Base-by-base conservation (phyloP, 1,140 invertebrate species). In the Aleiodes sp. region DNA sequence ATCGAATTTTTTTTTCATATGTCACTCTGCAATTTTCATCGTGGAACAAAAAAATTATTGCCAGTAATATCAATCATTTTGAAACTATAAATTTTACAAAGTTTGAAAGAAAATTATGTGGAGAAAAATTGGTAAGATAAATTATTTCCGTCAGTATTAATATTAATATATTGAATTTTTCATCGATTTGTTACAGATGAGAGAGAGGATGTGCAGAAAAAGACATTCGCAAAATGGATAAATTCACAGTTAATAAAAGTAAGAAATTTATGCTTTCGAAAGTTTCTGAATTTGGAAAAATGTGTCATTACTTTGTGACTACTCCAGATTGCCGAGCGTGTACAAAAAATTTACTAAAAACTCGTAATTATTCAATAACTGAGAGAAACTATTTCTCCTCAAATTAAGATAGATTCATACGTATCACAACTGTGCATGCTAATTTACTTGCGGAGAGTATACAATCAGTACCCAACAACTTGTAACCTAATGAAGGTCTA, bases 171-270 rank as follows among this genome's bases (percentile, higher is more conserved):
- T 21, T 60, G 41, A 56, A 24, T 33, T 31, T 62, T 64, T 61
- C n/a, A 24, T 60, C 39, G 46, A 59, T 73, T 70, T 70, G 12
- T 83, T 78, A 16, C 87, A 94, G 93, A 94, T 85, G 93, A 94
- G 87, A 89, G 95, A 78, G 95, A 97, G 84, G 94, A 96, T 83
- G 94, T 97, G 68, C 96, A 97, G 83, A 96, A 96, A 88, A 97
- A 97, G 87, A 97, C 95, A 1, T 97, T 97, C 83, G 93, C 94
- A 60, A 97, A 97, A 90, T 97, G 96, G 96, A 96, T 97, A 76
- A 97, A 97, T 87, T 94, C 94, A 59, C 94, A 97, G 83, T 87
- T 97, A 24, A 87, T 90, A 16, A 94, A 96, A 88, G 94, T 94
- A 84, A 59, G 56, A 66, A 24, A 28, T 39, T 46, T 28, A 4